Conservation (phyloP, 2,888 invertebrate species). For the Frankliniella fusca region DNA sequence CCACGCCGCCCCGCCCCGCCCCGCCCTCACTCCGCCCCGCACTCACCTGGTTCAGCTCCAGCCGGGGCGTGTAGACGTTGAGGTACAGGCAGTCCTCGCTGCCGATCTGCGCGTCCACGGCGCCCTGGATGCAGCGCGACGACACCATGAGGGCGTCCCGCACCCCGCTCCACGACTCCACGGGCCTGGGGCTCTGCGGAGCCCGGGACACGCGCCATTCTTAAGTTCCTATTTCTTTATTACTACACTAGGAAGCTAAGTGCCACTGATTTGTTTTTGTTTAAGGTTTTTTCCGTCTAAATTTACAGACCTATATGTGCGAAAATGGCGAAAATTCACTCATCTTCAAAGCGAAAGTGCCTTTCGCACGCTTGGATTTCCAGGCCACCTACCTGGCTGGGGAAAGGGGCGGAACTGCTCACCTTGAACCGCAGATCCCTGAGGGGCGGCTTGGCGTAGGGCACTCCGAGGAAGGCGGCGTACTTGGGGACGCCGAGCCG, state of each 20-base stretch:
- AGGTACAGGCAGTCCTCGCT: background rate
- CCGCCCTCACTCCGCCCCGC: background rate
- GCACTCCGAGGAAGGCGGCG: background rate
- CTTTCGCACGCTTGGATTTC: background rate
- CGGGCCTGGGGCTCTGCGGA: background rate
- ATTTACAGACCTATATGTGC: too few species aligned
- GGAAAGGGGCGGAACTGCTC: background rate
- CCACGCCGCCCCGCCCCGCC: too few species aligned
- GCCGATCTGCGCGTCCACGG: background rate
- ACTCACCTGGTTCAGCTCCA: background rate
- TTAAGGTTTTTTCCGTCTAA: too few species aligned
- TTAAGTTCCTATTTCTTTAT: too few species aligned
- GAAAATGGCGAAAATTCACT: too few species aligned
- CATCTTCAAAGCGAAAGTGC: background rate
- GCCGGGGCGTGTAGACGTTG: background rate
- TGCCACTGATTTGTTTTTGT: too few species aligned
- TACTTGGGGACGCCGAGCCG: background rate
- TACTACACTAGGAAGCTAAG: too few species aligned
- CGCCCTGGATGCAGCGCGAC: background rate
- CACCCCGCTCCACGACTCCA: background rate
- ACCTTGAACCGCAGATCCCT: background rate
- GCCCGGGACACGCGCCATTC: too few species aligned
- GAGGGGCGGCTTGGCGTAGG: conserved; percentile 2
- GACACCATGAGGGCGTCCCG: background rate
- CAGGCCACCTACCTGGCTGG: too few species aligned